Evolutionary conservation across 2,797 vertebrate species (phyloP), one percentile per base, ranked within the genome.

Genomic region (Microhierax caerulescens): DNA sequence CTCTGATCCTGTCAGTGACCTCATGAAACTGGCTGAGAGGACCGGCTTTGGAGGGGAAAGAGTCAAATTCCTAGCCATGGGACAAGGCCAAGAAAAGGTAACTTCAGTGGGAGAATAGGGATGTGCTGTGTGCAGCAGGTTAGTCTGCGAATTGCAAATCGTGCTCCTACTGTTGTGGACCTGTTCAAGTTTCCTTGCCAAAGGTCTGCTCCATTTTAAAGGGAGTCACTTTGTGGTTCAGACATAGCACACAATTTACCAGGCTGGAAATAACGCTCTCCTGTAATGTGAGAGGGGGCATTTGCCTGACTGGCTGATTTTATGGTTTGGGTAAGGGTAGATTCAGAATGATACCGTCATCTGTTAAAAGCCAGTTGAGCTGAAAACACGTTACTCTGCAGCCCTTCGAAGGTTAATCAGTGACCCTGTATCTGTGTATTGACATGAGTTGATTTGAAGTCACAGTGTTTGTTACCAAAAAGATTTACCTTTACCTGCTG

Each of bases 1-100:
- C 88, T 99, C 98, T 10, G 99, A 99, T 97, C 99, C 99, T 10
- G 98, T 99, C 78, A 98, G 95, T 78, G 99, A 99, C 95, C 98
- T 99, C 37, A 99, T 98, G 98, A 99, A 99, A 94, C 97, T 99
- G 86, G 99, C 99, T 0, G 99, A 99, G 77, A 98, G 97, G 68
- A 98, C 96, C 1, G 99, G 98, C 32, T 99, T 99, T 86, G 99
- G 98, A 85, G 98, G 98, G 36, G 99, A 97, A 88, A 98, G 98
- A 88, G 98, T 99, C 88, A 99, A 99, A 91, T 99, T 99, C 95
- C 99, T 99, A 15, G 99, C 99, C 34, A 99, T 99, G 99, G 99
- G 99, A 43, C 99, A 99, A 97, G 99, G 99, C 32, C 99, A 99
- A 90, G 99, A 99, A 77, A 99, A 99, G 98, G 99, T 99, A 98